Base-by-base conservation (phyloP, 64 coral and sea anemone genomes). In the Montipora cactus region DNA sequence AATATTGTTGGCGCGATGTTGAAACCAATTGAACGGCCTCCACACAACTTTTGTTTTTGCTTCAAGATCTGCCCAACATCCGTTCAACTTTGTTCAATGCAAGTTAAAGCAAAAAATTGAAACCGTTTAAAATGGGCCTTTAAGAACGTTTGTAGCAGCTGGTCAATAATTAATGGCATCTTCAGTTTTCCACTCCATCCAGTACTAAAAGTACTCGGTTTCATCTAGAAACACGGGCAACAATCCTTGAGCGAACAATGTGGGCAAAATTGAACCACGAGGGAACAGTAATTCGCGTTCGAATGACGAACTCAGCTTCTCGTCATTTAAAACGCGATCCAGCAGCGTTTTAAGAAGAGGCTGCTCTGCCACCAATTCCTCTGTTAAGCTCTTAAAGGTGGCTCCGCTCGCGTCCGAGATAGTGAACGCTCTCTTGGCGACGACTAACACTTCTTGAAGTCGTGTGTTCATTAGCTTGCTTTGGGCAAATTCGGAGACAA, bases 371-470 rank as follows among this genome's bases (percentile, higher is more conserved):
- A 8, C 9, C 2, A 86, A 8, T 18, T 86, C 64, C 18, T 86
- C 82, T 10, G 82, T 86, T 19, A 86, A 67, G 66, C 46, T 71
- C 45, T 71, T 70, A n/a, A 86, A 51, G 45, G n/a, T 49, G 82
- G 82, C 15, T 20, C 82, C 82, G 18, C 64, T 86, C 1, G 82
- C 49, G 66, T 86, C 82, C 1, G 66, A 86, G 45, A 86, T 71
- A 71, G n/a, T 86, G n/a, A 86, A 71, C 13, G 82, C 82, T 71
- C 82, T 70, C 44, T 86, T 86, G 8, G 82, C 47, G 14, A 48
- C 67, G 3, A 21, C 15, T 21, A 86, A 23, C 66, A 86, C 62
- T 47, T 71, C 82, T 19, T 69, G 45, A 0, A 86, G 62, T 11
- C 47, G 66, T 48, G 46, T 22, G 66, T 72, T 86, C 25, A 49